Percentiles rank a stretch among this genome's conserved stretches.
phyloP scores from a whole-genome alignment of 2,888 invertebrate genomes.

The Tubulanus polymorphus region DNA sequence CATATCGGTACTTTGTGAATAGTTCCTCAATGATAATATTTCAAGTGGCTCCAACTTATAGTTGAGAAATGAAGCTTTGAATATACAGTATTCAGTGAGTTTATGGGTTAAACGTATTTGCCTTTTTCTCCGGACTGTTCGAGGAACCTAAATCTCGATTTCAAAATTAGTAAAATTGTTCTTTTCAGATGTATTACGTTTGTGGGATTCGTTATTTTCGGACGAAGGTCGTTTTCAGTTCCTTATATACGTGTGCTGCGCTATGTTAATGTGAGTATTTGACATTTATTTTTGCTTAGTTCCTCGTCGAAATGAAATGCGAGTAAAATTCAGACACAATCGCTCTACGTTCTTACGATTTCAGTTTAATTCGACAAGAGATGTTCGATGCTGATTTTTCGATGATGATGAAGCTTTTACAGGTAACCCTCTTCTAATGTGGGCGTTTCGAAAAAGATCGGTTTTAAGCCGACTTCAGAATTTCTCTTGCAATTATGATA shows the following conservation, averaged over 20 bases:
- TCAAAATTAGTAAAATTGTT: too few relatives aligned
- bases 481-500: too few relatives aligned
- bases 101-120: too few relatives aligned
- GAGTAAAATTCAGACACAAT: neutral
- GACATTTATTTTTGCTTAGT: neutral
- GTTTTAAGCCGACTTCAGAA: too few relatives aligned
- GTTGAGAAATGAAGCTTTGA: too few relatives aligned
- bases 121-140: too few relatives aligned
- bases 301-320: neutral
- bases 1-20: too few relatives aligned
- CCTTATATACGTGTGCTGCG: conserved; percentile 87
- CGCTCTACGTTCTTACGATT: conserved; percentile 8
- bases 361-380: conserved; percentile 72
- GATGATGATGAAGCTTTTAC: conserved; percentile 86
- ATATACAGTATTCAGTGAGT: too few relatives aligned
- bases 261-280: conserved; percentile 91
- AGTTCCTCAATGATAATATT: too few relatives aligned
- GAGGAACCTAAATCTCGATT: too few relatives aligned
- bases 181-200: conserved; percentile 78
- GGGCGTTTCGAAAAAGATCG: too few relatives aligned
- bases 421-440: conserved; percentile 60
- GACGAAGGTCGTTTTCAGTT: conserved; percentile 86
- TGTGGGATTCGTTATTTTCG: conserved; percentile 96
- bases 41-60: too few relatives aligned
- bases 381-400: conserved; percentile 87